Percentiles rank a stretch among this genome's conserved stretches.
Evolutionary conservation across 1,140 invertebrate genomes (phyloP).

Genomic region (Whitmania pigra): DNA sequence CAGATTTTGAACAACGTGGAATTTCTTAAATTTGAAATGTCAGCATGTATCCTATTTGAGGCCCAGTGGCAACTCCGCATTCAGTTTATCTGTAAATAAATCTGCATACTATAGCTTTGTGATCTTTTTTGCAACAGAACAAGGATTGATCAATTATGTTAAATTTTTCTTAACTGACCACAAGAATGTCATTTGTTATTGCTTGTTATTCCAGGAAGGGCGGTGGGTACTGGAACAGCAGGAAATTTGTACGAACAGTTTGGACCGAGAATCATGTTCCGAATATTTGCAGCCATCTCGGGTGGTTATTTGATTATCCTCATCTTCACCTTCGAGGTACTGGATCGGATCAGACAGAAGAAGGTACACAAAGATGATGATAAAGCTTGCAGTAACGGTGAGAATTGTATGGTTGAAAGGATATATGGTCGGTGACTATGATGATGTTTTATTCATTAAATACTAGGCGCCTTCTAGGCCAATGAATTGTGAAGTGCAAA

Average conservation of each 20-base stretch:
- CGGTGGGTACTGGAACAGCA: slow-evolving; percentile 12
- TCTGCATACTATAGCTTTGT: no score
- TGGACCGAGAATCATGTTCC: slow-evolving; percentile 16
- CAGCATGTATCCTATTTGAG: no score
- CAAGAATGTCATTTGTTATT: not conserved
- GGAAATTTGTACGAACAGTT: slow-evolving; percentile 19
- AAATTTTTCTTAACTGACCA: not conserved
- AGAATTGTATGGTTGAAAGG: not conserved
- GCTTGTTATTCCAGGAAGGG: slow-evolving; percentile 19
- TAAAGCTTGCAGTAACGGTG: slow-evolving; percentile 3
- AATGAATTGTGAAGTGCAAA: no score
- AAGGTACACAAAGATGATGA: not conserved
- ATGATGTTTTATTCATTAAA: no score
- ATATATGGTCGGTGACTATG: no score
- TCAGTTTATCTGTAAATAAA: no score
- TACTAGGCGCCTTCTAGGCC: no score
- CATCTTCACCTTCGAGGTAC: slow-evolving; percentile 1
- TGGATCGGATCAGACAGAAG: not conserved
- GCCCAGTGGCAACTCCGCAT: no score
- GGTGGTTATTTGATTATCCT: not conserved
- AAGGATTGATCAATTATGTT: no score
- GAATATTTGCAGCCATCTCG: slow-evolving; percentile 17
- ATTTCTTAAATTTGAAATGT: no score
- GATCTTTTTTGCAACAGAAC: no score
- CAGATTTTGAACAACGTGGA: no score